Evolutionary conservation across 2,113 vertebrate species (phyloP).

Genomic region (Anarrhichthys ocellatus): DNA sequence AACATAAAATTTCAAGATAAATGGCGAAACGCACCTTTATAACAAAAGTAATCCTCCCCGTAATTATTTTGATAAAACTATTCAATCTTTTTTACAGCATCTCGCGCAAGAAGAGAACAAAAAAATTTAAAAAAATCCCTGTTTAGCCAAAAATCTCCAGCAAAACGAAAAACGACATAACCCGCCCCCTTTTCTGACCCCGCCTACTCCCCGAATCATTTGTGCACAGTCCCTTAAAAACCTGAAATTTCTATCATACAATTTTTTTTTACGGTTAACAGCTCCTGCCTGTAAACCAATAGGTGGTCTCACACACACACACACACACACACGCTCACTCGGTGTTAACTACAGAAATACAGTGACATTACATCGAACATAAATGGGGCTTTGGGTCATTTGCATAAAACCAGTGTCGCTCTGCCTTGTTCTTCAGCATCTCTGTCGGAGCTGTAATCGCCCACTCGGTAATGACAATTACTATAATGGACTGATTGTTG

Average conservation of each 20-base stretch:
- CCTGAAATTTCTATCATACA: background rate
- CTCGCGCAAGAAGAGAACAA: background rate
- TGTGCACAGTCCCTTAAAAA: background rate
- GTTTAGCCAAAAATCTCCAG: background rate
- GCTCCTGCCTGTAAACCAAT: constrained; percentile 18
- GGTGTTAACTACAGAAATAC: constrained; percentile 29
- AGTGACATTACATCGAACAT: constrained; percentile 54
- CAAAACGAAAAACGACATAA: background rate
- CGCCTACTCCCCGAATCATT: background rate
- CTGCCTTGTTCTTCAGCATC: constrained; percentile 52
- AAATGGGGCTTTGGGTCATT: constrained; percentile 55
- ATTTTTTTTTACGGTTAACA: background rate
- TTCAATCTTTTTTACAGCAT: background rate
- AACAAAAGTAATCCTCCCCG: background rate
- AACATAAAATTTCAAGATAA: background rate
- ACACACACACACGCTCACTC: background rate
- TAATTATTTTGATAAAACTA: too few relatives aligned
- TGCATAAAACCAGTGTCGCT: constrained; percentile 69
- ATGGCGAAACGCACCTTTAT: background rate
- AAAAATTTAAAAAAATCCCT: too few relatives aligned
- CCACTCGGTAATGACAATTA: constrained; percentile 79
- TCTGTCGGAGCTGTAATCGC: constrained; percentile 65
- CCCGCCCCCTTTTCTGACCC: background rate
- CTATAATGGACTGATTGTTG: constrained; percentile 75
- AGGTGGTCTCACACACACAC: constrained; percentile 21